These are phyloP conservation scores for Mythimna ferrago DNA, from an alignment of 2,888 invertebrate species.

Conservation along the genomic window DNA sequence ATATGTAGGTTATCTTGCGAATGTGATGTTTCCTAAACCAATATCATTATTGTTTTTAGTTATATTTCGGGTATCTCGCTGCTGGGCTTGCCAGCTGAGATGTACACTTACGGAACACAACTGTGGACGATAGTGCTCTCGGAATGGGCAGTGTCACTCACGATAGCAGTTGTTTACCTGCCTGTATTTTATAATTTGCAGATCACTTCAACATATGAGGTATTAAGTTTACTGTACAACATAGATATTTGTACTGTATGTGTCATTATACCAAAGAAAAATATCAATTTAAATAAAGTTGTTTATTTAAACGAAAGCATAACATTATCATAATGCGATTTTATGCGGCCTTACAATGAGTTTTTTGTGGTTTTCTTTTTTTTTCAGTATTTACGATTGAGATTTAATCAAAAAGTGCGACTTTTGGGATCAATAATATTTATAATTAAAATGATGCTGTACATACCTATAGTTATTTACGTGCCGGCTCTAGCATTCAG, in stretches of 20 bases:
- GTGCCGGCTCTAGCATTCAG: constrained; percentile 96
- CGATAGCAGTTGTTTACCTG: constrained; percentile 92
- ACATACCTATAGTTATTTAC: constrained; percentile 96
- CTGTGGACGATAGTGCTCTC: constrained; percentile 92
- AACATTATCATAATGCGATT: constrained; percentile 1
- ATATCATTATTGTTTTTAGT: constrained; percentile 83
- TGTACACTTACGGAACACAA: constrained; percentile 94
- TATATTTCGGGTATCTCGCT: constrained; percentile 94
- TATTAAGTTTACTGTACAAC: constrained; percentile 71
- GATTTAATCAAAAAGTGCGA: constrained; percentile 93
- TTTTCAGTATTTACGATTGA: constrained; percentile 92
- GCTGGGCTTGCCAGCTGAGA: constrained; percentile 94
- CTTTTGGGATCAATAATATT: constrained; percentile 93
- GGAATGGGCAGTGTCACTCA: constrained; percentile 92
- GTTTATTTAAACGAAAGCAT: constrained; percentile 20
- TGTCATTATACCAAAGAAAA: constrained; percentile 8
- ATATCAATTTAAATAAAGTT: not conserved
- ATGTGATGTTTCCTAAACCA: constrained; percentile 18
- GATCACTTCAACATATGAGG: constrained; percentile 94
- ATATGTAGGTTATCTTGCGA: constrained; percentile 34
- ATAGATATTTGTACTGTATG: constrained; percentile 7
- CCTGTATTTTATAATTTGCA: constrained; percentile 94
- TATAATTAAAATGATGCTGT: constrained; percentile 93
- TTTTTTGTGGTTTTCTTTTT: constrained; percentile 34
- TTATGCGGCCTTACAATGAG: not conserved